Evolutionary conservation across 2,113 vertebrate species (phyloP).

Genomic region (Phodopus roborovskii): DNA sequence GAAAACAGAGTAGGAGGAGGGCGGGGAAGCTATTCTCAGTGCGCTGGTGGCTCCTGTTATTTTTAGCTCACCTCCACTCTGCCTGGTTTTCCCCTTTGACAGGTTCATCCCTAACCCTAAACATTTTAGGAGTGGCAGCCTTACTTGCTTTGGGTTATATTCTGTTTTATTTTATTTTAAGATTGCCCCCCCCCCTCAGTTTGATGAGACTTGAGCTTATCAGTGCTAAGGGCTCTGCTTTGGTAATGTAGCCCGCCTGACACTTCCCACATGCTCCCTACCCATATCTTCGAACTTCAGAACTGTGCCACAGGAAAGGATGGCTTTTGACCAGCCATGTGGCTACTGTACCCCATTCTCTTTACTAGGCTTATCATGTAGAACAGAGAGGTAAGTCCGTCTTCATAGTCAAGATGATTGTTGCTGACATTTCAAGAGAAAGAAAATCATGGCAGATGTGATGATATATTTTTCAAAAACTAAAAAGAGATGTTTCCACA

Average conservation of each 20-base stretch:
- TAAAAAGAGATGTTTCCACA: not conserved
- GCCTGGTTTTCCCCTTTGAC: not conserved
- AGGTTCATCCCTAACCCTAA: not conserved
- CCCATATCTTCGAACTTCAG: not conserved
- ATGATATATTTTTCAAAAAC: constrained; percentile 9
- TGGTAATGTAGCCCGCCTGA: not conserved
- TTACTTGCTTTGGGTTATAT: not conserved
- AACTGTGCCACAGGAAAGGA: not conserved
- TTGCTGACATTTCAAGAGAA: constrained; percentile 15
- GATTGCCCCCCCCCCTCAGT: not conserved
- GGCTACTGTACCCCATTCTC: not conserved
- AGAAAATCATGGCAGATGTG: not conserved
- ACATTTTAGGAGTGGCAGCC: not conserved
- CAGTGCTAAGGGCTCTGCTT: not conserved
- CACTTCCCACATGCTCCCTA: not conserved
- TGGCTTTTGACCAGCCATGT: not conserved
- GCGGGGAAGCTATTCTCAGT: not conserved
- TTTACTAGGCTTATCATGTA: not conserved
- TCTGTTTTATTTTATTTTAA: not conserved
- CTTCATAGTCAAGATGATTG: not conserved
- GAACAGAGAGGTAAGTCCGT: not conserved
- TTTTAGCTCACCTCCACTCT: not conserved
- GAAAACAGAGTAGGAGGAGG: not conserved
- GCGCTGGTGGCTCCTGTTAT: rapidly evolving
- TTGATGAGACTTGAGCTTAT: not conserved